A percentile compares a stretch with the other conserved stretches of the same genome.
Evolutionary conservation across 1,140 invertebrate genomes (phyloP).

Genomic region (Halictus rubicundus): DNA sequence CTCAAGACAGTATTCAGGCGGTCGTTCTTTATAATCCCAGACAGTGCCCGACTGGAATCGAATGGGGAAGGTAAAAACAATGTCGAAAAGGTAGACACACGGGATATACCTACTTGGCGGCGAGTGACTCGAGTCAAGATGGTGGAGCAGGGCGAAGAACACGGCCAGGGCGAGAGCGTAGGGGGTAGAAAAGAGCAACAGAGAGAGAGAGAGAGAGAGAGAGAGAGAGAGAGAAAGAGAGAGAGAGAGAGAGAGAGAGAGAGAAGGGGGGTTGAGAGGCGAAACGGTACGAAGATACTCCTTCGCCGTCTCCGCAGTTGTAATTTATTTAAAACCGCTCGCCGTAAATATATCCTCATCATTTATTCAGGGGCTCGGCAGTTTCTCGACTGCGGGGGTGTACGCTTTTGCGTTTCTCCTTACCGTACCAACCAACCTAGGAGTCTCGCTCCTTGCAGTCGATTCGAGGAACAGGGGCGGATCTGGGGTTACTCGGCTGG

Average conservation of each 20-base stretch:
- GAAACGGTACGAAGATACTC: conserved; percentile 68
- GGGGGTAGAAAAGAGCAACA: background rate
- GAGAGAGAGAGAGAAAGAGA: background rate
- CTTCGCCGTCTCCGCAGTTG: conserved; percentile 76
- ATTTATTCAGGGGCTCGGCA: conserved; percentile 78
- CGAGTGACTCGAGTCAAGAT: conserved; percentile 48
- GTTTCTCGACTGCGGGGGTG: conserved; percentile 62
- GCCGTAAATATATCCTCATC: conserved; percentile 80
- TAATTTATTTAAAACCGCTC: conserved; percentile 81
- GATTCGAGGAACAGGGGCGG: conserved; percentile 20
- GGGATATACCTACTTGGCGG: conserved; percentile 39
- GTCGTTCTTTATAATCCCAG: conserved; percentile 60
- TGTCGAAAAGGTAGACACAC: conserved; percentile 51
- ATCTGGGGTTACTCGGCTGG: conserved; percentile 7
- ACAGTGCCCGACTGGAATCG: conserved; percentile 45
- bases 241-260: background rate
- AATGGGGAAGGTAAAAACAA: conserved; percentile 46
- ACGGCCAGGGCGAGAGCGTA: background rate
- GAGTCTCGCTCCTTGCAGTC: conserved; percentile 16
- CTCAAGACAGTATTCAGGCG: conserved; percentile 14
- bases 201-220: background rate
- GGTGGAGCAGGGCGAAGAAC: conserved; percentile 27
- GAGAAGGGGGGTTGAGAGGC: background rate
- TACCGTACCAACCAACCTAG: conserved; percentile 38
- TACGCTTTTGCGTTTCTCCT: conserved; percentile 71